A percentile compares a stretch with the other conserved stretches of the same genome.
Evolutionary conservation across 2,797 vertebrate genomes (phyloP).

Genomic region (Centroberyx gerrardi): DNA sequence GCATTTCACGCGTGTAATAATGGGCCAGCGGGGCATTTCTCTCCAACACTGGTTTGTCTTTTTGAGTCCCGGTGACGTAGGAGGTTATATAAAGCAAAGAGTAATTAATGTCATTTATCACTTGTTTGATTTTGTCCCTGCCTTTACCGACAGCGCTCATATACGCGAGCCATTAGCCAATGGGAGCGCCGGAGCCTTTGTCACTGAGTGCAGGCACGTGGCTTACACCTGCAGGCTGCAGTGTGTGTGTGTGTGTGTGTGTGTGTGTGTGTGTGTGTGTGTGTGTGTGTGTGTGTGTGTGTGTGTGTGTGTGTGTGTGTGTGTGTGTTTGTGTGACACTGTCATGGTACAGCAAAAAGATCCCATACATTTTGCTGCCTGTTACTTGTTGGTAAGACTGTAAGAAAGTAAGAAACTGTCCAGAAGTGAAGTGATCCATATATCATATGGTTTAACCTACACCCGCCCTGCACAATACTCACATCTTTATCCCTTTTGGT

Average conservation of each 20-base stretch:
- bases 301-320: slow-evolving; percentile 33
- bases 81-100: slow-evolving; percentile 79
- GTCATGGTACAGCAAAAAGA: slow-evolving; percentile 3
- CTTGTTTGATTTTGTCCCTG: slow-evolving; percentile 78
- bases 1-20: slow-evolving; percentile 74
- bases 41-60: slow-evolving; percentile 71
- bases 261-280: slow-evolving; percentile 16
- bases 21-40: slow-evolving; percentile 75
- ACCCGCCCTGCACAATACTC: not conserved
- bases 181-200: slow-evolving; percentile 71
- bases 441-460: not conserved
- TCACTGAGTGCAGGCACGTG: slow-evolving; percentile 82
- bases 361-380: not conserved
- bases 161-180: slow-evolving; percentile 79
- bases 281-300: slow-evolving; percentile 31
- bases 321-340: slow-evolving; percentile 32
- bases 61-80: slow-evolving; percentile 67
- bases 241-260: slow-evolving; percentile 35
- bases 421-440: not conserved
- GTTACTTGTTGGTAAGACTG: not conserved
- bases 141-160: slow-evolving; percentile 42
- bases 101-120: slow-evolving; percentile 88
- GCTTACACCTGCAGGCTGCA: slow-evolving; percentile 83
- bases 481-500: not conserved
- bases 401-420: not conserved